These are phyloP conservation scores for Crotalus horridus DNA, from an alignment of 2,113 vertebrate species.

Conservation along the genomic window DNA sequence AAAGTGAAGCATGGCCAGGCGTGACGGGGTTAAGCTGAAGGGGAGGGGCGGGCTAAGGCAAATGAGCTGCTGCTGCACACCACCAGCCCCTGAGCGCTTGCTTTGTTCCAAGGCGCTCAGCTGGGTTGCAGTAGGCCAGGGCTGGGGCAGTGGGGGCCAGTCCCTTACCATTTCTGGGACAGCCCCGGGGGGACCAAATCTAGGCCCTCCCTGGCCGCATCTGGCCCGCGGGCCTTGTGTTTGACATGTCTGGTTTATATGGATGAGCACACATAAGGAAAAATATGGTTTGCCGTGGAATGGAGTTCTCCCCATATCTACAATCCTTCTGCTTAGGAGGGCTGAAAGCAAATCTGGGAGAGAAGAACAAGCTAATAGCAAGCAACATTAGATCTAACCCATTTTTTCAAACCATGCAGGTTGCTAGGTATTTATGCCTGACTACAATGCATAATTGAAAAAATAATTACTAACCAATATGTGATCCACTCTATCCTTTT, in stretches of 20 bases:
- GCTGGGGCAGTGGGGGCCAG: too few relatives aligned
- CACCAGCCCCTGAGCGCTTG: too few relatives aligned
- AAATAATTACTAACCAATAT: conserved; percentile 81
- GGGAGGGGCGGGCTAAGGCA: too few relatives aligned
- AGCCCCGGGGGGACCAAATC: too few relatives aligned
- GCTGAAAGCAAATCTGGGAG: not conserved
- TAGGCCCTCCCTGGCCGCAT: too few relatives aligned
- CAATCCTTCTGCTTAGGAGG: not conserved
- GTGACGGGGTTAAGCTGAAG: too few relatives aligned
- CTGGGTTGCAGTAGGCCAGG: too few relatives aligned
- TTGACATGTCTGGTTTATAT: not conserved
- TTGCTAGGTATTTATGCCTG: not conserved
- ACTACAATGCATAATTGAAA: not conserved
- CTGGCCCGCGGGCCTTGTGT: too few relatives aligned
- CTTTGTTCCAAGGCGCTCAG: too few relatives aligned
- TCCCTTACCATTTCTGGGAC: too few relatives aligned
- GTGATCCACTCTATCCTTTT: conserved; percentile 93
- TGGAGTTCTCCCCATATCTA: not conserved
- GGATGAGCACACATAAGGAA: not conserved
- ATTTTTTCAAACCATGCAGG: not conserved
- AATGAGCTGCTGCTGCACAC: too few relatives aligned
- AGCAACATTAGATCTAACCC: not conserved
- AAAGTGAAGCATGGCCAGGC: too few relatives aligned
- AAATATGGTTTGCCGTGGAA: not conserved
- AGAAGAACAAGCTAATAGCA: not conserved